These are phyloP conservation scores for Cynocephalus volans DNA, from an alignment of 2,113 vertebrate genomes.

Conservation along the genomic window DNA sequence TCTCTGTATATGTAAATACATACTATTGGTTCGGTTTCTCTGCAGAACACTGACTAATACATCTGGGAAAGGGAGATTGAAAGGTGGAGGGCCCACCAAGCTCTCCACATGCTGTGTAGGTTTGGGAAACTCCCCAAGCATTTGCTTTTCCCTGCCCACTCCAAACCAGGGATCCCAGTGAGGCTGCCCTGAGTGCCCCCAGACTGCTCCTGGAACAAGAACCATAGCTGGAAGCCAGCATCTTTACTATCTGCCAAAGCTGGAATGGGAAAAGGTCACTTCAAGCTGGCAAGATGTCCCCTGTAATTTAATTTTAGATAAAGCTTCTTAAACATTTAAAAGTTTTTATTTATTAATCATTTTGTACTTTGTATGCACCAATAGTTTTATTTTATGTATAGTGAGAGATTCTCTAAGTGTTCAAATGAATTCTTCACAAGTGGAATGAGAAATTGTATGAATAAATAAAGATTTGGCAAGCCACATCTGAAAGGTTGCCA, in stretches of 20 bases:
- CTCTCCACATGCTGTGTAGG: not conserved
- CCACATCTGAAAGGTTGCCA: constrained; percentile 32
- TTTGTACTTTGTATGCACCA: constrained; percentile 63
- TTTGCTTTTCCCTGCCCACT: not conserved
- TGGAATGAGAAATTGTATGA: constrained; percentile 71
- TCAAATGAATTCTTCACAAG: constrained; percentile 75
- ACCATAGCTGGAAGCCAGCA: not conserved
- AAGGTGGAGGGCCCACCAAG: not conserved
- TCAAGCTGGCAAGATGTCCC: not conserved
- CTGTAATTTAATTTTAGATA: constrained; percentile 73
- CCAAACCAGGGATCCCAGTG: not conserved
- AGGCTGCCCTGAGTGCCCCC: not conserved
- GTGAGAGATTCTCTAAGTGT: constrained; percentile 53
- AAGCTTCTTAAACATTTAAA: constrained; percentile 71
- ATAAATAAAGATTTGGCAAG: constrained; percentile 77
- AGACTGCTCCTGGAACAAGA: not conserved
- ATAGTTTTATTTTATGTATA: constrained; percentile 62
- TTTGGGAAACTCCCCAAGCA: not conserved
- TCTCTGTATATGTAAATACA: not conserved
- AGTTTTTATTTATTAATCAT: constrained; percentile 81
- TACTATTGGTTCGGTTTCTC: not conserved
- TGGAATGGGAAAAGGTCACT: constrained; percentile 24
- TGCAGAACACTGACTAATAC: not conserved
- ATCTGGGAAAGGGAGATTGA: not conserved
- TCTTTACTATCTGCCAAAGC: not conserved